Conservation (phyloP, 2,113 vertebrate species). For the Pungitius pungitius region DNA sequence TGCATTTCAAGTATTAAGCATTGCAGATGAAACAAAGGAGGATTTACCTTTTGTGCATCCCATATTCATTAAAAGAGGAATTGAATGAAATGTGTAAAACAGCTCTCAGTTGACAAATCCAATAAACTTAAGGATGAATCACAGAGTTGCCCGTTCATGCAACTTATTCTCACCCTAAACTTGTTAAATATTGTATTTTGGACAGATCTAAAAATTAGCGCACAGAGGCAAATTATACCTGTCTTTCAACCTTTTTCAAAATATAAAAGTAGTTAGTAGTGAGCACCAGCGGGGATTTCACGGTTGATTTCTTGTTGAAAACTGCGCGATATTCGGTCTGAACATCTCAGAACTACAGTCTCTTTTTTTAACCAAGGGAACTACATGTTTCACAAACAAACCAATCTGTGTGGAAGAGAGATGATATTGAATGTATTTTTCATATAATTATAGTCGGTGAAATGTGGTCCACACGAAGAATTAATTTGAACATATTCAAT, state of each 20-base stretch:
- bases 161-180: neutral
- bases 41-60: neutral
- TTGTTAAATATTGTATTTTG: neutral
- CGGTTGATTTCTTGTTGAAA: neutral
- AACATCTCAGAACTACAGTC: neutral
- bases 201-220: neutral
- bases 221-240: neutral
- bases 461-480: too few relatives aligned
- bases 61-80: neutral
- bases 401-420: neutral
- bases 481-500: too few relatives aligned
- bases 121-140: neutral
- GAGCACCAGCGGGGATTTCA: neutral
- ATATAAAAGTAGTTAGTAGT: neutral
- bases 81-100: neutral
- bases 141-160: neutral
- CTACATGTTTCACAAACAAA: too few relatives aligned
- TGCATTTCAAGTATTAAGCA: neutral
- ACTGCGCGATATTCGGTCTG: neutral
- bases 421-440: neutral
- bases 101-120: constrained; percentile 11
- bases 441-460: neutral
- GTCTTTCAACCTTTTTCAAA: neutral
- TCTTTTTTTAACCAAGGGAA: too few relatives aligned
- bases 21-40: neutral